Evolutionary conservation across 2,113 vertebrate species (phyloP).

Genomic region (Holacanthus passer): DNA sequence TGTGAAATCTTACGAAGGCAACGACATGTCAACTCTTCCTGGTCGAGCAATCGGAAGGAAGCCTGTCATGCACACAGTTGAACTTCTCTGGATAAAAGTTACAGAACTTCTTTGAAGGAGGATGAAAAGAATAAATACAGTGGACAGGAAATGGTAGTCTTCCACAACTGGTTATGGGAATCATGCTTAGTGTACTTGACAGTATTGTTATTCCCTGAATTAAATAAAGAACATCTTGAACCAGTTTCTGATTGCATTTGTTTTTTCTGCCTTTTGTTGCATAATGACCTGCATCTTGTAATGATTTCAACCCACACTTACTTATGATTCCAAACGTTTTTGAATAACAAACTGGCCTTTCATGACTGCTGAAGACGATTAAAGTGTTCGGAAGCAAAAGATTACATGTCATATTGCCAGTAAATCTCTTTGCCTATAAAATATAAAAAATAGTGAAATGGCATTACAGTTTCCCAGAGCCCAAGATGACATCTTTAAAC

Average conservation of each 20-base stretch:
- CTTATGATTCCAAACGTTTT: not conserved
- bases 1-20: conserved; percentile 68
- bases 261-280: not conserved
- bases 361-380: not conserved
- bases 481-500: too few species aligned
- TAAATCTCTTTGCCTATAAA: too few species aligned
- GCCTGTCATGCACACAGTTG: conserved; percentile 31
- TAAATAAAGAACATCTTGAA: conserved; percentile 80
- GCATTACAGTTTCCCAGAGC: too few species aligned
- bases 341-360: too few species aligned
- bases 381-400: not conserved
- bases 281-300: not conserved
- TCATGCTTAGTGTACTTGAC: conserved; percentile 73
- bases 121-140: conserved; percentile 34
- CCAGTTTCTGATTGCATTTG: conserved; percentile 24
- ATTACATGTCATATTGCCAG: too few species aligned
- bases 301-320: not conserved
- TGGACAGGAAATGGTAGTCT: conserved; percentile 74
- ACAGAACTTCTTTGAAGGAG: conserved; percentile 28
- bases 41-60: conserved; percentile 50
- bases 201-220: conserved; percentile 76
- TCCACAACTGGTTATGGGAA: conserved; percentile 76
- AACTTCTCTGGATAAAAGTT: conserved; percentile 51
- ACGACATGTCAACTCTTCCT: conserved; percentile 57
- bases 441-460: too few species aligned